A percentile compares a stretch with the other conserved stretches of the same genome.
Evolutionary conservation across 2,113 vertebrate species (phyloP).

Genomic region (Leiothrix lutea): DNA sequence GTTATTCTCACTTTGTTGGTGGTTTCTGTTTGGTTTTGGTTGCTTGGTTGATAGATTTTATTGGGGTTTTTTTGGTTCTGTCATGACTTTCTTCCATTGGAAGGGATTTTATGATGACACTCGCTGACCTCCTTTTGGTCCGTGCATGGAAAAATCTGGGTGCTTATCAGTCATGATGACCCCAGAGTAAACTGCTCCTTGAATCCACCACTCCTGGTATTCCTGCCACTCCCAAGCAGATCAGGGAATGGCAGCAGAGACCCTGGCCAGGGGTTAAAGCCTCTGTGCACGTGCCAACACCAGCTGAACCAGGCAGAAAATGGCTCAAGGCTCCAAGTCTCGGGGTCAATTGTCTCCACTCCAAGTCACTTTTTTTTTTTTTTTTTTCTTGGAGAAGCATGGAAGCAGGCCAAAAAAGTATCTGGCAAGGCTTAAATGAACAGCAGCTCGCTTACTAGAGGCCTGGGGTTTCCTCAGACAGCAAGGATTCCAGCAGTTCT

Average conservation of each 20-base stretch:
- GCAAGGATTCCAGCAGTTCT: not conserved
- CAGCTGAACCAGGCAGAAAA: conserved; percentile 40
- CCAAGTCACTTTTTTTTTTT: conserved; percentile 41
- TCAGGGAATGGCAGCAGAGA: not conserved
- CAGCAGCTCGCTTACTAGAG: not conserved
- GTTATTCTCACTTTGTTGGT: not conserved
- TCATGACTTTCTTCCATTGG: not conserved
- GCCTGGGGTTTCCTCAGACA: not conserved
- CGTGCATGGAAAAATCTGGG: not conserved
- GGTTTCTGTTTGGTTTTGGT: not conserved
- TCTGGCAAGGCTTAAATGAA: conserved; percentile 67
- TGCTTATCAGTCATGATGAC: not conserved
- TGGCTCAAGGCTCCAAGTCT: conserved; percentile 1
- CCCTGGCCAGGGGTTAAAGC: not conserved
- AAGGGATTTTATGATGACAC: not conserved
- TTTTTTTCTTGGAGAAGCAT: conserved; percentile 23
- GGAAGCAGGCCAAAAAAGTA: conserved; percentile 30
- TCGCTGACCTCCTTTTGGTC: fast-evolving
- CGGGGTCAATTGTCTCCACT: conserved; percentile 49
- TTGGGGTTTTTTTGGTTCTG: not conserved
- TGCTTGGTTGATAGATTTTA: not conserved
- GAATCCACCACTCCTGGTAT: not conserved
- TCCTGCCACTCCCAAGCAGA: not conserved
- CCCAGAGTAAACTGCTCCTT: not conserved
- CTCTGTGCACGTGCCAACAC: not conserved